Base-by-base conservation (phyloP, 2,797 vertebrate species). In the Lindbergichthys nudifrons region DNA sequence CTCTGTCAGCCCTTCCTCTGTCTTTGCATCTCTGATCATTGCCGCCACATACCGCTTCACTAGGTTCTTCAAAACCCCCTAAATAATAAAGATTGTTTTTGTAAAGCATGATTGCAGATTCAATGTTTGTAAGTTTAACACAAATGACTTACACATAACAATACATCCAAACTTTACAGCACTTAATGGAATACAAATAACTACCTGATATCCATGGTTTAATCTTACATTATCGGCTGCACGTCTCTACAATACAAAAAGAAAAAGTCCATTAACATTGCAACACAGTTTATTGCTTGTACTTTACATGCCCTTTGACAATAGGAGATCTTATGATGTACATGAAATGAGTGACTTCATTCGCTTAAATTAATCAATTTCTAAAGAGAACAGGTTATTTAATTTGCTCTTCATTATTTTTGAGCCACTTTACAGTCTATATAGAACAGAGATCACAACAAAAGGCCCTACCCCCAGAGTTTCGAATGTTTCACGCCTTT, bases 1-100 rank as follows among this genome's bases (percentile, higher is more conserved):
- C 74, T 99, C 98, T 0, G 97, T 99, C 68, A 99, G 86, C 3
- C 98, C 97, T 81, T 98, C 96, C 69, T 96, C 96, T 7, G 96
- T 99, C 91, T 97, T 99, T 48, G 96, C 97, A 75, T 98, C 96
- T 95, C 98, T 94, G 86, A 99, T 98, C 97, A 96, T 98, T 21
- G 98, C 97, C 0, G 98, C 98, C 26, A 99, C 97, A 1, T 99
- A 99, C 10, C 98, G 93, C 84, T 99, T 99, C 61, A 99, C 95
- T 69, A 99, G 93, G 89, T 96, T 98, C 88, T 90, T 97, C 93
- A 99, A 94, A 70, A 99, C 98, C 74, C 98, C 97, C 98, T 99
- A 80, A 65, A 89, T 91, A 59, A 77, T 2, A 72, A 0, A 72
- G 1, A 59, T 9, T 2, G 16, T n/a, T 13, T 16, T 56, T 73